A percentile compares a stretch with the other conserved stretches of the same genome.
Evolutionary conservation across 2,113 vertebrate species (phyloP).

Genomic region (Recurvirostra avosetta): DNA sequence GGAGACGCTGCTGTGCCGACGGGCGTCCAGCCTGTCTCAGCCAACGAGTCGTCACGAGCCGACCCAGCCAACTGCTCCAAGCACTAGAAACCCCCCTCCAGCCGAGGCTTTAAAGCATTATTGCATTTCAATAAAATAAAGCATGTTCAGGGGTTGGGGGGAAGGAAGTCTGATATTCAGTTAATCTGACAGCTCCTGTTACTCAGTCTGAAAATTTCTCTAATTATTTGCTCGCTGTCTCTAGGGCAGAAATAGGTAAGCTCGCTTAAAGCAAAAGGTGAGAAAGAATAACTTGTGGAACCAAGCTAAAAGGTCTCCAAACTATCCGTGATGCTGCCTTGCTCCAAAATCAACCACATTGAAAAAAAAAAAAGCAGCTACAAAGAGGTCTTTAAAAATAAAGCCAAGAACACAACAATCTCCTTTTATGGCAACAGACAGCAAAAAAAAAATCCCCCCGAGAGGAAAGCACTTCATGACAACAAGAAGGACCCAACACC

Average conservation of each 20-base stretch:
- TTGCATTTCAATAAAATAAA: neutral
- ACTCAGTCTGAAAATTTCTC: neutral
- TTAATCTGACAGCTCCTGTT: neutral
- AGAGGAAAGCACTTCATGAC: neutral
- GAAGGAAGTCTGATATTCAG: fast-evolving
- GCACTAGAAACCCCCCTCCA: neutral
- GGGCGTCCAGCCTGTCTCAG: neutral
- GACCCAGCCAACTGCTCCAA: neutral
- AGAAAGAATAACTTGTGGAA: neutral
- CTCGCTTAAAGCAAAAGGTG: conserved; percentile 31
- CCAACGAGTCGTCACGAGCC: neutral
- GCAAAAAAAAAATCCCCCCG: neutral
- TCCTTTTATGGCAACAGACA: neutral
- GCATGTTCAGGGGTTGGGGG: no score
- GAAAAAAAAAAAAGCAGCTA: neutral
- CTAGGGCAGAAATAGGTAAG: neutral
- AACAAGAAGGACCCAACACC: neutral
- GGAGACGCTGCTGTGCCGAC: neutral
- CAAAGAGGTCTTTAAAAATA: neutral
- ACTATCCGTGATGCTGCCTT: neutral
- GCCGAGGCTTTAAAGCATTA: neutral
- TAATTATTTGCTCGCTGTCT: neutral
- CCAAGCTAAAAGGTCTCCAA: neutral
- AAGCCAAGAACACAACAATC: neutral
- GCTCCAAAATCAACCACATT: neutral